phyloP scores from a whole-genome alignment of 2,113 vertebrate species.

The Sorex fumeus region DNA sequence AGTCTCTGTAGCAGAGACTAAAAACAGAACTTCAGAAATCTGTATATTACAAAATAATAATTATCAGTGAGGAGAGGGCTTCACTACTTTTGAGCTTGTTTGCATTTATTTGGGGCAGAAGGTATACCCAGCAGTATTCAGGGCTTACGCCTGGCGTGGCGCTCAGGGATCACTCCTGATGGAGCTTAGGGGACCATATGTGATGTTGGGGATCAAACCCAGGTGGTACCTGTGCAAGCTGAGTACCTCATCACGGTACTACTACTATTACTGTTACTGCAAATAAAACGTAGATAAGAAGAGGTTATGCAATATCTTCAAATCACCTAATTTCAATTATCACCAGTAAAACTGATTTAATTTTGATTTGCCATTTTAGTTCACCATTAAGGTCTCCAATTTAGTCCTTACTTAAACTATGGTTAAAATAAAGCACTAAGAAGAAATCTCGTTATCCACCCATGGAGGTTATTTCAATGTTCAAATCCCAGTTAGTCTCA shows the following conservation, averaged over 20 bases:
- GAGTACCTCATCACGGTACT: too few species aligned
- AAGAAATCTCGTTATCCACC: slow-evolving; percentile 48
- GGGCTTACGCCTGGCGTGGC: too few species aligned
- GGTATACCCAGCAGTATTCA: too few species aligned
- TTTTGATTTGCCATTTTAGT: slow-evolving; percentile 34
- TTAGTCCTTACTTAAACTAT: slow-evolving; percentile 4
- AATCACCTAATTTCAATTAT: slow-evolving; percentile 20
- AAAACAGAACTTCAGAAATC: background rate
- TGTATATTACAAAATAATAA: background rate
- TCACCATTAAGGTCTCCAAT: slow-evolving; percentile 6
- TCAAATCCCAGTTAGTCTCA: slow-evolving; percentile 59
- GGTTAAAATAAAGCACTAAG: slow-evolving; percentile 48
- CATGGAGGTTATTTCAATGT: background rate
- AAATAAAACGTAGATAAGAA: slow-evolving; percentile 12
- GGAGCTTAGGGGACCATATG: too few species aligned
- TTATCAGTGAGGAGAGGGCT: background rate
- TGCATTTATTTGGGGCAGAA: too few species aligned
- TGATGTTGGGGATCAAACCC: too few species aligned
- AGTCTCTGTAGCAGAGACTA: background rate
- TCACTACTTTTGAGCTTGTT: background rate
- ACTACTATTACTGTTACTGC: background rate
- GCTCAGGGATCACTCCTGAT: too few species aligned
- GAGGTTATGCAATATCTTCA: slow-evolving; percentile 1
- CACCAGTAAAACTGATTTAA: slow-evolving; percentile 1
- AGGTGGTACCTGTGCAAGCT: too few species aligned